A percentile compares a stretch with the other conserved stretches of the same genome.
Evolutionary conservation across 2,113 vertebrate genomes (phyloP).

Genomic region (Hippocampus comes): DNA sequence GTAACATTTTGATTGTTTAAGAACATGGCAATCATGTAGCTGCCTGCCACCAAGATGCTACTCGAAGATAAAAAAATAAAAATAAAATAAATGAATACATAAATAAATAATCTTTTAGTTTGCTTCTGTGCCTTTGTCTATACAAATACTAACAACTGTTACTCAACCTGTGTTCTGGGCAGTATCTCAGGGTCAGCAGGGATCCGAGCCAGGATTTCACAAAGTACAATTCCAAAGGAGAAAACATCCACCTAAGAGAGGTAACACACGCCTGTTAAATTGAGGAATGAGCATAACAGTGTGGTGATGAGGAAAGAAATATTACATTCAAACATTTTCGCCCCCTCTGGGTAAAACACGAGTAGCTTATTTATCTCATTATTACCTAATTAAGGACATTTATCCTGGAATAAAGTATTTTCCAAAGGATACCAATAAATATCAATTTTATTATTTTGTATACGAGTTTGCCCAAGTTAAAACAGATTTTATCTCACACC

Average conservation of each 20-base stretch:
- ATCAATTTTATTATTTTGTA: neutral
- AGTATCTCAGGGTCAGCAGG: slow-evolving; percentile 84
- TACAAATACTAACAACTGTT: neutral
- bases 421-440: neutral
- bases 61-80: too few relatives aligned
- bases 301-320: neutral
- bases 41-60: too few relatives aligned
- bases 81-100: too few relatives aligned
- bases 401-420: neutral
- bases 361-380: neutral
- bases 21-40: too few relatives aligned
- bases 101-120: neutral
- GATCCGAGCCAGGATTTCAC: slow-evolving; percentile 83
- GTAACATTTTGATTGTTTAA: too few relatives aligned
- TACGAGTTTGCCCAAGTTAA: neutral
- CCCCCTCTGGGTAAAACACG: neutral
- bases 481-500: slow-evolving; percentile 52
- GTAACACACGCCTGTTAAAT: neutral
- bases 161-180: slow-evolving; percentile 79
- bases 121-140: neutral
- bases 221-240: slow-evolving; percentile 86
- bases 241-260: slow-evolving; percentile 82
- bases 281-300: neutral
- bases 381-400: neutral
- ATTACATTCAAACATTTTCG: neutral